A percentile compares a stretch with the other conserved stretches of the same genome.
Conservation (phyloP, 2,888 invertebrate species). For the Yponomeuta sedellus region DNA sequence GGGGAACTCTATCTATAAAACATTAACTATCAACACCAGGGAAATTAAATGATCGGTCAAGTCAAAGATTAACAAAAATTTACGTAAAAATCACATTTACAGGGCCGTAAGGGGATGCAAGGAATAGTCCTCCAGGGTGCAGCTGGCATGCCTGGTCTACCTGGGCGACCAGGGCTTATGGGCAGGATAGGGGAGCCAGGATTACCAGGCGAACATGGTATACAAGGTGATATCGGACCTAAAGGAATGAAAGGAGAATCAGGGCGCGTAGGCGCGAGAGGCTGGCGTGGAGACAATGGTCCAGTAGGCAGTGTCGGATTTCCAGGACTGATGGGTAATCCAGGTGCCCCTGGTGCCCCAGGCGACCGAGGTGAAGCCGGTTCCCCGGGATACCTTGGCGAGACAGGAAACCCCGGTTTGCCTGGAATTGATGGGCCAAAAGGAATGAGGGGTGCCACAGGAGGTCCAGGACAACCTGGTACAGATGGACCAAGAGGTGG, state of each 20-base stretch:
- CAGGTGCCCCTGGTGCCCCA: conserved; percentile 57
- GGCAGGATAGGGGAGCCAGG: conserved; percentile 78
- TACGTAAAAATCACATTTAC: neutral
- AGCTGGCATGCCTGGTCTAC: conserved; percentile 81
- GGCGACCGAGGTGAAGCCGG: conserved; percentile 68
- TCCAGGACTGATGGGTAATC: conserved; percentile 49
- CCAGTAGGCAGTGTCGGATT: conserved; percentile 52
- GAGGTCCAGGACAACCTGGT: conserved; percentile 81
- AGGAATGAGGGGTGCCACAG: conserved; percentile 87
- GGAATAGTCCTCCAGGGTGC: conserved; percentile 75
- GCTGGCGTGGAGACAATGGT: conserved; percentile 68
- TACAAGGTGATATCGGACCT: conserved; percentile 45
- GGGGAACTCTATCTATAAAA: too few relatives aligned
- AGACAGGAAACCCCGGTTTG: conserved; percentile 85
- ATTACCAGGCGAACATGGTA: conserved; percentile 49
- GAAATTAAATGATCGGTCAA: too few relatives aligned
- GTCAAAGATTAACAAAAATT: too few relatives aligned
- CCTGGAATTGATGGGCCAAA: conserved; percentile 83
- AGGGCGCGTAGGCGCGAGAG: conserved; percentile 75
- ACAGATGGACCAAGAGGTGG: conserved; percentile 36
- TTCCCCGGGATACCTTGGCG: conserved; percentile 64
- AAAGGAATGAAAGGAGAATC: conserved; percentile 40
- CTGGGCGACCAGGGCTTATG: conserved; percentile 81
- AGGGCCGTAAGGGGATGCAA: conserved; percentile 63
- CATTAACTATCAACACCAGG: too few relatives aligned